Evolutionary conservation across 2,888 invertebrate species (phyloP), one percentile per base, ranked within the genome.

Genomic region (Agapostemon virescens): DNA sequence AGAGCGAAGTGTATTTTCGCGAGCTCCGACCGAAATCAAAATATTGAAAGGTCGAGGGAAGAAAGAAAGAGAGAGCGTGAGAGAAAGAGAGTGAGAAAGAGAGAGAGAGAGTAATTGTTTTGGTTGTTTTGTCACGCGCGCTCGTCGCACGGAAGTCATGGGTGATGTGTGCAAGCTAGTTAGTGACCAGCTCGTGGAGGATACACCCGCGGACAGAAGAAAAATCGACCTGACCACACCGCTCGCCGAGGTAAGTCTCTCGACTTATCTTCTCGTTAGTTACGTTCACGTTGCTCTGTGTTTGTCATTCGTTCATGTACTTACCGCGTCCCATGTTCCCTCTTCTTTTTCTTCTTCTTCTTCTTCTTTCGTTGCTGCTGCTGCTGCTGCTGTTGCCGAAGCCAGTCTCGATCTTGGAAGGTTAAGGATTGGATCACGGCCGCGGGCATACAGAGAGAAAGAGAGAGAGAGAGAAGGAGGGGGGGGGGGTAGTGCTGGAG

Each of bases 121-220:
- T 15, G n/a, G 20, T 63, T 55, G 45, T 52, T 76, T 81, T 69
- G 40, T 75, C 55, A 55, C 38, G 40, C 40, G 58, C 49, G 74
- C 15, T 45, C 36, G 33, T 55, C 52, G 68, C 69, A 30, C 69
- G 67, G 20, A 55, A 78, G 83, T 83, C 78, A 86, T 86, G 86
- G 79, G 82, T 86, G 86, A 84, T 85, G 84, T 86, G 85, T 77
- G 69, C 76, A 69, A 73, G 85, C 77, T 81, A 80, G 77, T 84
- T 85, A 83, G 85, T 86, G 86, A 85, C 66, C 69, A 58, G 58
- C 79, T 79, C 63, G 45, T 64, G 75, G 69, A 86, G 86, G 86
- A 86, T 86, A 86, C 74, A 77, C 63, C 77, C 81, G 74, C 71
- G 63, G 61, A 72, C 66, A 58, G 77, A 55, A 79, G 84, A 84